A percentile compares a stretch with the other conserved stretches of the same genome.
phyloP scores from a whole-genome alignment of 2,888 invertebrate species.

The Drosophila colorata region DNA sequence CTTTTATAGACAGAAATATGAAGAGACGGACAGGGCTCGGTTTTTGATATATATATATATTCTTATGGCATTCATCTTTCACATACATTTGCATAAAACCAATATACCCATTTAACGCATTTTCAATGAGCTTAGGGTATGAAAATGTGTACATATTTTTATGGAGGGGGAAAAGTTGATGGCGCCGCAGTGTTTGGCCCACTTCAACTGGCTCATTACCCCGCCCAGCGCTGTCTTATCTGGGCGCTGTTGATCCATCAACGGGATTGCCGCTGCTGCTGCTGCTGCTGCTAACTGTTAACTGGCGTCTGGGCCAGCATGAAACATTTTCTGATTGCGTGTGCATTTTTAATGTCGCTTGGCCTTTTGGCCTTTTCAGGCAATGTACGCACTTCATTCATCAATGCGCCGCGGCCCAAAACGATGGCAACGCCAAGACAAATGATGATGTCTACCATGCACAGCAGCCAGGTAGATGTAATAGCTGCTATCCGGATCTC shows the following conservation, averaged over 20 bases:
- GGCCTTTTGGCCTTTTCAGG: slow-evolving; percentile 59
- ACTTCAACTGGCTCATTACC: slow-evolving; percentile 68
- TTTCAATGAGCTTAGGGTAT: neutral
- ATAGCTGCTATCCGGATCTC: slow-evolving; percentile 2
- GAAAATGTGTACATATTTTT: neutral
- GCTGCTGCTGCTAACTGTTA: slow-evolving; percentile 26
- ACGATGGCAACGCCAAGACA: slow-evolving; percentile 58
- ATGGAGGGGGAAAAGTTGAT: slow-evolving; percentile 12
- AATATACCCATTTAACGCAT: neutral
- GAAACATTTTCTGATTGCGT: slow-evolving; percentile 77
- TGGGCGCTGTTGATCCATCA: slow-evolving; percentile 69
- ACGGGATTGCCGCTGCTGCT: slow-evolving; percentile 38
- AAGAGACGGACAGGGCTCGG: too few species aligned
- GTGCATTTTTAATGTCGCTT: slow-evolving; percentile 76
- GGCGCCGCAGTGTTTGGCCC: slow-evolving; percentile 32
- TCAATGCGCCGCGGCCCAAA: slow-evolving; percentile 67
- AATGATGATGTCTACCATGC: slow-evolving; percentile 68
- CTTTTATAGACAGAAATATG: too few species aligned
- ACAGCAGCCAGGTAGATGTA: slow-evolving; percentile 13
- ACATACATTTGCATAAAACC: too few species aligned
- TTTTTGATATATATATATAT: too few species aligned
- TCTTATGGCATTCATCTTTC: too few species aligned
- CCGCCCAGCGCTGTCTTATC: slow-evolving; percentile 61
- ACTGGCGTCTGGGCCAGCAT: slow-evolving; percentile 33
- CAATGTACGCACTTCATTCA: slow-evolving; percentile 73